Conservation (phyloP, 2,797 vertebrate genomes). For the Enteromius thamalakanensis region DNA sequence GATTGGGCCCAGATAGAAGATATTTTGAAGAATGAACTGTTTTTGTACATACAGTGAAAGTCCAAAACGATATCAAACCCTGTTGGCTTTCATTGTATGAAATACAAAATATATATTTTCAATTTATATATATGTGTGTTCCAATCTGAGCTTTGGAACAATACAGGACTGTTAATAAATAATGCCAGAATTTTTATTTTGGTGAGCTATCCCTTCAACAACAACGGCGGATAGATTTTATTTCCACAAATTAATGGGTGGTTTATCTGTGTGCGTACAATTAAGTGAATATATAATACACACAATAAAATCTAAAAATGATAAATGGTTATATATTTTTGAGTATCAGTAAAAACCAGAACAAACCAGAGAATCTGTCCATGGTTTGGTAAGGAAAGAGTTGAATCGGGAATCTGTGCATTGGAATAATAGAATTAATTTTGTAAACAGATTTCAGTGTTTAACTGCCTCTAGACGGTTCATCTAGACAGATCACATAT, state of each 20-base stretch:
- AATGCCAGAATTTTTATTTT: not conserved
- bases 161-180: not conserved
- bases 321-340: not conserved
- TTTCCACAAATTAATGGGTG: not conserved
- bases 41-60: not conserved
- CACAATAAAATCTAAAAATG: not conserved
- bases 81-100: not conserved
- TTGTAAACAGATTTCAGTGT: conserved; percentile 26
- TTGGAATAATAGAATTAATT: conserved; percentile 5
- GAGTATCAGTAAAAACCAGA: not conserved
- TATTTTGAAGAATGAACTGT: not conserved
- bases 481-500: conserved; percentile 32
- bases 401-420: not conserved
- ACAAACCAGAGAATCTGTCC: no score
- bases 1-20: not conserved
- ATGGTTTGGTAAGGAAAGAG: no score
- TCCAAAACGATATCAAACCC: not conserved
- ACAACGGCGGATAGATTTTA: not conserved
- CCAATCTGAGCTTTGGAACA: not conserved
- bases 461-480: not conserved
- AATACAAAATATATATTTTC: not conserved
- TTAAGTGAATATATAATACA: not conserved
- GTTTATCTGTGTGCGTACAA: not conserved
- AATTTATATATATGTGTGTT: not conserved
- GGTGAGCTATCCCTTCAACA: not conserved